These are phyloP conservation scores for Nothobranchius furzeri DNA, from an alignment of 2,113 vertebrate species.

Conservation along the genomic window DNA sequence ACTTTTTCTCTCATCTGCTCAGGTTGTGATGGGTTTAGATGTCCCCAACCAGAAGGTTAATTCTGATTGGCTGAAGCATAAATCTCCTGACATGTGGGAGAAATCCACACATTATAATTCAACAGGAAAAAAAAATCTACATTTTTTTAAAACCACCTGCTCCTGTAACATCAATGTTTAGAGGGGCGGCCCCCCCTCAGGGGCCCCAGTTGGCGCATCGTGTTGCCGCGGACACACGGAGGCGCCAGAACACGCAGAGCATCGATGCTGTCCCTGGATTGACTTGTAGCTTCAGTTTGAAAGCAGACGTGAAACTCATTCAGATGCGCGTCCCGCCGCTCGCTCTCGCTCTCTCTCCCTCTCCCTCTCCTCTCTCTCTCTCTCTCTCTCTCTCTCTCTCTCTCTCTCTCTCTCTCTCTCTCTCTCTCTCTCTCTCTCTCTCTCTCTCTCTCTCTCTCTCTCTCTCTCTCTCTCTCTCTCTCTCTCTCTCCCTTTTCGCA, in stretches of 20 bases:
- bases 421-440: background rate
- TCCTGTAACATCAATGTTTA: background rate
- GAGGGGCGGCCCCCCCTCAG: no score
- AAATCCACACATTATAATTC: no score
- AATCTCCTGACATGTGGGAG: no score
- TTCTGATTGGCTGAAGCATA: no score
- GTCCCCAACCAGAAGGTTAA: no score
- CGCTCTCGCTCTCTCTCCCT: background rate
- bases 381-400: background rate
- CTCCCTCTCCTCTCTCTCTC: background rate
- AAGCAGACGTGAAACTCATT: conserved; percentile 57
- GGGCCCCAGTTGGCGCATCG: background rate
- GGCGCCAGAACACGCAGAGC: conserved; percentile 64
- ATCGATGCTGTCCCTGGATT: conserved; percentile 36
- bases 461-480: background rate
- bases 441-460: background rate
- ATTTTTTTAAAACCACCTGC: conserved; percentile 7
- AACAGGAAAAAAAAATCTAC: background rate
- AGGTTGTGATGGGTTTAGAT: no score
- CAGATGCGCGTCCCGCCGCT: conserved; percentile 10
- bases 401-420: background rate
- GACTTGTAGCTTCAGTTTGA: conserved; percentile 50
- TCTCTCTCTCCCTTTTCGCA: conserved; percentile 7
- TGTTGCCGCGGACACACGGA: conserved; percentile 55
- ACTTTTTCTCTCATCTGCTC: no score